Conservation (phyloP, 2,797 vertebrate species). For the Eidolon dupreanum region DNA sequence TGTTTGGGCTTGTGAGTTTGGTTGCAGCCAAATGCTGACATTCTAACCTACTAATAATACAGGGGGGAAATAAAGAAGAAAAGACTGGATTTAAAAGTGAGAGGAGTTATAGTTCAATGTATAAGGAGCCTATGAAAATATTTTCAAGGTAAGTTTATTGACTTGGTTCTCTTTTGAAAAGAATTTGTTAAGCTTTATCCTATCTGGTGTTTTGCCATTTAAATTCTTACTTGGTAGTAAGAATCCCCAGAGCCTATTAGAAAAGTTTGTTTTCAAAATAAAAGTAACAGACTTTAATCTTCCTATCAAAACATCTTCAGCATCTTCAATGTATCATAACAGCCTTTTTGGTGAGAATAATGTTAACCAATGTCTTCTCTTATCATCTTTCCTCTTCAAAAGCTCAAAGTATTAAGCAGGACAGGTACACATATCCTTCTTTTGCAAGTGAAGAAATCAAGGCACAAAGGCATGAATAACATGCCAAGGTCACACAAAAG, state of each 20-base stretch:
- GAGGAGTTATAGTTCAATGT: neutral
- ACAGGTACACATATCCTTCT: neutral
- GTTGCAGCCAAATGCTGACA: neutral
- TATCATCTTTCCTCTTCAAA: slow-evolving; percentile 7
- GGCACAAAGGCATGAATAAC: slow-evolving; percentile 6
- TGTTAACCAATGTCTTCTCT: neutral
- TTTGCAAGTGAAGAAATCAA: slow-evolving; percentile 42
- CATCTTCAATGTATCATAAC: neutral
- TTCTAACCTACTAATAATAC: neutral
- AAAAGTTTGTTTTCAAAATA: slow-evolving; percentile 35
- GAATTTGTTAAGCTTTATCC: slow-evolving; percentile 4
- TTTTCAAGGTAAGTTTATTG: slow-evolving; percentile 14
- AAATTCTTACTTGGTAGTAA: slow-evolving; percentile 33
- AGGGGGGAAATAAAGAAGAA: neutral
- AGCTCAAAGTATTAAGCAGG: neutral
- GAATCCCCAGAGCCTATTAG: neutral
- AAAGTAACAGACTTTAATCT: slow-evolving; percentile 10
- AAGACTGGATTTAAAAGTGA: neutral
- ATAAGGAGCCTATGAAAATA: neutral
- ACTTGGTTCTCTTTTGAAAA: slow-evolving; percentile 33
- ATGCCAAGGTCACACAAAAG: neutral
- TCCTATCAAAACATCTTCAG: slow-evolving; percentile 3
- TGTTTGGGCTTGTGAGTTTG: neutral
- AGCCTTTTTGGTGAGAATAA: neutral
- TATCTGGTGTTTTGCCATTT: neutral